These are phyloP conservation scores for Metacarcinus magister DNA, from an alignment of 2,888 invertebrate genomes.

Conservation along the genomic window DNA sequence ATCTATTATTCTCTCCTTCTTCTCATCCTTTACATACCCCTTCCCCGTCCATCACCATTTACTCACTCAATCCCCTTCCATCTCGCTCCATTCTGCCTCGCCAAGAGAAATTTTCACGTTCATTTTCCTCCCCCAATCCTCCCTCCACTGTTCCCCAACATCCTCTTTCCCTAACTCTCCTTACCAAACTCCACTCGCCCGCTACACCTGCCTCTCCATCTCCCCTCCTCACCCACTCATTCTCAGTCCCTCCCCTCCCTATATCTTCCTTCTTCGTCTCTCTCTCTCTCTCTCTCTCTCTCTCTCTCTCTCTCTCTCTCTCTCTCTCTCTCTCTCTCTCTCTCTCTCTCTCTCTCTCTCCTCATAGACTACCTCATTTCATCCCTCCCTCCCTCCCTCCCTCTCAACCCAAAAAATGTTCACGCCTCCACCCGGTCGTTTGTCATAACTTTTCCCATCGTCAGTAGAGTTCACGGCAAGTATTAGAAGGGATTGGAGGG, in stretches of 20 bases:
- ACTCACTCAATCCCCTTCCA: background rate
- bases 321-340: slow-evolving; percentile 30
- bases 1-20: background rate
- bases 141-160: background rate
- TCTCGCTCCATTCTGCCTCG: background rate
- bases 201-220: background rate
- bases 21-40: background rate
- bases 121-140: background rate
- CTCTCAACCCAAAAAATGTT: background rate
- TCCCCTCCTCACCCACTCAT: background rate
- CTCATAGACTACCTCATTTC: background rate
- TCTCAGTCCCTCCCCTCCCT: background rate
- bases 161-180: background rate
- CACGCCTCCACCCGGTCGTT: background rate
- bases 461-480: background rate
- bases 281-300: slow-evolving; percentile 26
- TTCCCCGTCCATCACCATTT: background rate
- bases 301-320: slow-evolving; percentile 26
- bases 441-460: slow-evolving; percentile 46
- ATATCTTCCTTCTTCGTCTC: background rate
- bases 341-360: background rate
- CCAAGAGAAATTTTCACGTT: background rate
- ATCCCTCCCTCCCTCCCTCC: background rate
- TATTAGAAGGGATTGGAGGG: background rate
- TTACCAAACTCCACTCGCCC: background rate